phyloP scores from a whole-genome alignment of 2,113 vertebrate species.

The Tonatia bakeri region DNA sequence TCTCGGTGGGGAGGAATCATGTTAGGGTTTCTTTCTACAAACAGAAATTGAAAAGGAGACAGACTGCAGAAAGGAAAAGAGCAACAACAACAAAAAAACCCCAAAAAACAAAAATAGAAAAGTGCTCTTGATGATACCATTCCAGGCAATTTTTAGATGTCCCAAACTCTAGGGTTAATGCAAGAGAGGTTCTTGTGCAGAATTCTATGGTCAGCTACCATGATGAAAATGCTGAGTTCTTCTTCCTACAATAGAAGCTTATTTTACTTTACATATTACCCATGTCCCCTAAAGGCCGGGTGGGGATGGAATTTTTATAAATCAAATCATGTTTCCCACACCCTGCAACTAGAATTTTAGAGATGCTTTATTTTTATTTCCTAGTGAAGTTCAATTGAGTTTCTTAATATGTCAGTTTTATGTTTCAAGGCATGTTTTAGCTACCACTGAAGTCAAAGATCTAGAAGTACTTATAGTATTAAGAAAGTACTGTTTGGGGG shows the following conservation, averaged over 20 bases:
- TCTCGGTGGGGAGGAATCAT: neutral
- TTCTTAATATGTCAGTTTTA: constrained; percentile 28
- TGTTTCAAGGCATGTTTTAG: constrained; percentile 19
- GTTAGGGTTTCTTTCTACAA: constrained; percentile 30
- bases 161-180: neutral
- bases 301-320: constrained; percentile 49
- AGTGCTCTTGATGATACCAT: neutral
- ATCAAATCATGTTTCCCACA: constrained; percentile 25
- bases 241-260: constrained; percentile 39
- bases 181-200: neutral
- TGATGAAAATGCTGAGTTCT: constrained; percentile 34
- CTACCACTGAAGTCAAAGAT: neutral
- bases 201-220: neutral
- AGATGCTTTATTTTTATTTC: constrained; percentile 55
- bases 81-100: too few relatives aligned
- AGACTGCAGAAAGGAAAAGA: neutral
- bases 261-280: constrained; percentile 53
- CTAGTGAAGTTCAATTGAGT: constrained; percentile 5
- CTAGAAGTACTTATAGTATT: neutral
- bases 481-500: constrained; percentile 25
- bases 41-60: neutral
- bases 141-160: constrained; percentile 25
- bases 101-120: neutral
- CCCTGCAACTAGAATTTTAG: constrained; percentile 46
- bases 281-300: constrained; percentile 45